A percentile compares a stretch with the other conserved stretches of the same genome.
Evolutionary conservation across 2,888 invertebrate genomes (phyloP).

Genomic region (Diadegma fenestrale): DNA sequence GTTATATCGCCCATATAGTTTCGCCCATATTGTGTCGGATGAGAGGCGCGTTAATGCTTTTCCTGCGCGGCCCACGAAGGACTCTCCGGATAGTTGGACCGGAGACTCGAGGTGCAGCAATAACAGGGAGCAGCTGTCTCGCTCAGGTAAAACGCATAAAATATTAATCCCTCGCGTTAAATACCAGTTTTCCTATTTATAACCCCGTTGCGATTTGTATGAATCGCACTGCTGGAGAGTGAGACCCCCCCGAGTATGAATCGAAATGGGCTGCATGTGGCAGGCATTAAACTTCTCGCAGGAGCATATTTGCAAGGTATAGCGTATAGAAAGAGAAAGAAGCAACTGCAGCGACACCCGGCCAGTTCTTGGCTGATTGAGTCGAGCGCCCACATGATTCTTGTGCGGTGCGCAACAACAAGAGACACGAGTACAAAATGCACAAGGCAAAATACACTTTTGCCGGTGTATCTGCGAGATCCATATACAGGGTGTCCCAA

Average conservation of each 20-base stretch:
- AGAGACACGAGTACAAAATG: slow-evolving; percentile 35
- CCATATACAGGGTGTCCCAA: slow-evolving; percentile 9
- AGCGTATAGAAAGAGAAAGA: slow-evolving; percentile 30
- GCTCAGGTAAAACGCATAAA: slow-evolving; percentile 64
- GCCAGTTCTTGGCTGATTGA: slow-evolving; percentile 61
- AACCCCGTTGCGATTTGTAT: slow-evolving; percentile 69
- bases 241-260: slow-evolving; percentile 38
- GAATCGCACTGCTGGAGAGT: slow-evolving; percentile 64
- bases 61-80: slow-evolving; percentile 61
- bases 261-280: slow-evolving; percentile 54
- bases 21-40: slow-evolving; percentile 29
- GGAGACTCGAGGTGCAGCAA: slow-evolving; percentile 57
- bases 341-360: slow-evolving; percentile 34
- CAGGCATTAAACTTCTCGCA: slow-evolving; percentile 32
- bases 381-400: slow-evolving; percentile 61
- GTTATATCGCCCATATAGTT: slow-evolving; percentile 49
- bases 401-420: slow-evolving; percentile 39
- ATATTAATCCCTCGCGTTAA: slow-evolving; percentile 71
- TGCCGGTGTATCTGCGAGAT: slow-evolving; percentile 20
- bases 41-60: slow-evolving; percentile 45
- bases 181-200: slow-evolving; percentile 76
- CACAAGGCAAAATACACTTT: slow-evolving; percentile 39
- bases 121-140: slow-evolving; percentile 58
- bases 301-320: slow-evolving; percentile 44
- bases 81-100: slow-evolving; percentile 45